These are phyloP conservation scores for Eulemur rufifrons DNA, from an alignment of 2,113 vertebrate genomes.

Conservation along the genomic window DNA sequence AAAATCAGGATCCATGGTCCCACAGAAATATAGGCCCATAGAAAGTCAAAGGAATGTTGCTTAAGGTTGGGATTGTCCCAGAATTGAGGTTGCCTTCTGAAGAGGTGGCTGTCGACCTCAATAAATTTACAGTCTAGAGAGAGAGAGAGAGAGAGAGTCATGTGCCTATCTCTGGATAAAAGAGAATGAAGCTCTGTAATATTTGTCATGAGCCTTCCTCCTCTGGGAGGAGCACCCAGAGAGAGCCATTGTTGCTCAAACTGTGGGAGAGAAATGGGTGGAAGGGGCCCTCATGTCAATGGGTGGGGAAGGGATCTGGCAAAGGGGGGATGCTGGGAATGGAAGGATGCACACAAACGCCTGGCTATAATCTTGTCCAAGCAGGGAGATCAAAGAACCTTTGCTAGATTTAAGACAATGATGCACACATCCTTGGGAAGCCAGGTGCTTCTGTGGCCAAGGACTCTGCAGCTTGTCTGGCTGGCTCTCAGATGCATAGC, in stretches of 20 bases:
- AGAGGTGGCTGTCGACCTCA: not conserved
- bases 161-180: not conserved
- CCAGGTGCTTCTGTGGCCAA: constrained; percentile 61
- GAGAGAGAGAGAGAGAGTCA: not conserved
- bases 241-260: not conserved
- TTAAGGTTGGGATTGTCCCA: not conserved
- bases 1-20: not conserved
- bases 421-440: not conserved
- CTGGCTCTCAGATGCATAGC: not conserved
- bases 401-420: not conserved
- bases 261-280: not conserved
- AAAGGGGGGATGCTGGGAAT: not conserved
- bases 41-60: not conserved
- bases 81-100: not conserved
- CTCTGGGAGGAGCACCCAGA: not conserved
- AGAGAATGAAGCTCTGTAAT: not conserved
- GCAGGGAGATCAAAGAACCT: constrained; percentile 31
- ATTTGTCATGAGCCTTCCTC: not conserved
- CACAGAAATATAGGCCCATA: not conserved
- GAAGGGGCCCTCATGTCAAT: not conserved
- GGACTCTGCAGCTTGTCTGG: constrained; percentile 47
- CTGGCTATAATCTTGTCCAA: not conserved
- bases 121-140: not conserved
- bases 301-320: not conserved
- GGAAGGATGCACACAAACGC: not conserved